Evolutionary conservation across 2,888 invertebrate species (phyloP).

Genomic region (Torymus auratus): DNA sequence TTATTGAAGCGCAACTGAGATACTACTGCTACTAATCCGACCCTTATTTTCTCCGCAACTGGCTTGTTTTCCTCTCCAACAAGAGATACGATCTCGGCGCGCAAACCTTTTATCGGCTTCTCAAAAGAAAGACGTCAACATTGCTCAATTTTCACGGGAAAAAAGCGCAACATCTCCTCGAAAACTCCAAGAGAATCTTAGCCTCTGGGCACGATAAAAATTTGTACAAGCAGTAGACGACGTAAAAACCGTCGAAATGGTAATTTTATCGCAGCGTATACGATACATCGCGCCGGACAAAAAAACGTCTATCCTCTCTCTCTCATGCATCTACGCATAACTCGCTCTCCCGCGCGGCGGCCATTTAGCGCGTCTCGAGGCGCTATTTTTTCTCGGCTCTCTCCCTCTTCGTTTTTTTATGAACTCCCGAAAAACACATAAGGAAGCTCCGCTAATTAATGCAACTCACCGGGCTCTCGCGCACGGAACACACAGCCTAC

Average conservation of each 20-base stretch:
- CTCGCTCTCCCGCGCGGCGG: neutral
- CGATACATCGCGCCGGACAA: neutral
- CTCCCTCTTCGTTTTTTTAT: constrained; percentile 20
- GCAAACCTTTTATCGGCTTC: neutral
- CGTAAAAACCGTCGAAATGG: constrained; percentile 27
- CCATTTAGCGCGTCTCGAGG: constrained; percentile 2
- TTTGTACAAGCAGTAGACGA: constrained; percentile 22
- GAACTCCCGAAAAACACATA: constrained; percentile 15
- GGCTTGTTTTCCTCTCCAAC: neutral
- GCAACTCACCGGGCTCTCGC: constrained; percentile 13
- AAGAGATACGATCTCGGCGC: neutral
- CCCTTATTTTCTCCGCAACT: neutral
- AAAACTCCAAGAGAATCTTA: neutral
- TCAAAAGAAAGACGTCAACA: neutral
- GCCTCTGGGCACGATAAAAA: constrained; percentile 37
- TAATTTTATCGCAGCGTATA: constrained; percentile 37
- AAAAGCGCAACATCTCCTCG: neutral
- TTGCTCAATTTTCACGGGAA: constrained; percentile 1
- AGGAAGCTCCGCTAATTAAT: constrained; percentile 38
- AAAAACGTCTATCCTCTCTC: neutral
- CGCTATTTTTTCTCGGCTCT: constrained; percentile 21
- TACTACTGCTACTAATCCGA: neutral
- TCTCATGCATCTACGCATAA: constrained; percentile 34
- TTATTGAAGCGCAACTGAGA: no score
- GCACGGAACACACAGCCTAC: neutral